A percentile compares a stretch with the other conserved stretches of the same genome.
These are phyloP conservation scores for Asobara japonica DNA, from an alignment of 1,140 invertebrate genomes.

Conservation along the genomic window DNA sequence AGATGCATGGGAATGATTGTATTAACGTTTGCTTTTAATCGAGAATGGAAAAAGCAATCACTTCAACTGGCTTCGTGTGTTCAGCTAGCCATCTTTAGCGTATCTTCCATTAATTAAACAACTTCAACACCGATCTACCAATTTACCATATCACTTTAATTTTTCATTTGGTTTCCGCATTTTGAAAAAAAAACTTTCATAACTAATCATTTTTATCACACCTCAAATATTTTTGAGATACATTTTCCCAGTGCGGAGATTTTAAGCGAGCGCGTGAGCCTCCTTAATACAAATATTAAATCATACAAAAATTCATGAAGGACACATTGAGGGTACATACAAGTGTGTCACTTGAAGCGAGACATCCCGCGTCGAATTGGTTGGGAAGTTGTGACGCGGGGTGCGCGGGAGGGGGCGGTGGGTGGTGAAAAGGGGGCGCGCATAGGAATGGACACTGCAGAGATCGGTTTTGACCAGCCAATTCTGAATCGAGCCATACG, in stretches of 20 bases:
- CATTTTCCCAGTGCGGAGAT: too few relatives aligned
- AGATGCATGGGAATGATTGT: conserved; percentile 15
- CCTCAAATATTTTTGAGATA: too few relatives aligned
- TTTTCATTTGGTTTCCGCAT: too few relatives aligned
- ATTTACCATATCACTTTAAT: too few relatives aligned
- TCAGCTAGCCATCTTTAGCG: background rate
- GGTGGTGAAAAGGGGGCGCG: background rate
- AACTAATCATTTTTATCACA: too few relatives aligned
- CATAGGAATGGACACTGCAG: conserved; percentile 8
- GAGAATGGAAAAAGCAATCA: background rate
- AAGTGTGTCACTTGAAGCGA: background rate
- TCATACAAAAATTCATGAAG: too few relatives aligned
- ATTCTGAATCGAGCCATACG: conserved; percentile 58
- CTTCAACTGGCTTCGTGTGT: background rate
- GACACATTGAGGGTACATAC: background rate
- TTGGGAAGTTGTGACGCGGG: background rate
- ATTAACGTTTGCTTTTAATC: conserved; percentile 10
- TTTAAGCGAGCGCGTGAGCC: too few relatives aligned
- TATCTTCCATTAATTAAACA: background rate
- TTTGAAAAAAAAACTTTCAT: too few relatives aligned
- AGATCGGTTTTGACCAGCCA: conserved; percentile 49
- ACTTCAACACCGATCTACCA: too few relatives aligned
- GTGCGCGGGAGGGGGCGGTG: background rate
- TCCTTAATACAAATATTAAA: too few relatives aligned
- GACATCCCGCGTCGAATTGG: background rate